Evolutionary conservation across 2,888 invertebrate species (phyloP).

Genomic region (Flexamia atlantica): DNA sequence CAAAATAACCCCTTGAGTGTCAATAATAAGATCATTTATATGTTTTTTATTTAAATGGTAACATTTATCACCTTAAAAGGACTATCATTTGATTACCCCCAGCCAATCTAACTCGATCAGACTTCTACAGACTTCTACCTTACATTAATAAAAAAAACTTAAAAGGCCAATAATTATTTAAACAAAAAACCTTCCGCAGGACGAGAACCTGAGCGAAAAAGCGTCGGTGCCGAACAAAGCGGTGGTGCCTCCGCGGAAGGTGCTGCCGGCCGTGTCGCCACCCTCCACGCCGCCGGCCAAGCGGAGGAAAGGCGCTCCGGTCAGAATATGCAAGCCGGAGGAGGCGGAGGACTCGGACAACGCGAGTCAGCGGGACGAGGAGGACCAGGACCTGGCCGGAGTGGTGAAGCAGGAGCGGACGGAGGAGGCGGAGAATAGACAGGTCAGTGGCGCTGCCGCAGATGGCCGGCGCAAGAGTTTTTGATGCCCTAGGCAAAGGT

Average conservation of each 20-base stretch:
- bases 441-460: constrained; percentile 44
- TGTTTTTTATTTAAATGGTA: too few species aligned
- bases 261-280: constrained; percentile 56
- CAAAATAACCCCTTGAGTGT: too few species aligned
- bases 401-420: constrained; percentile 61
- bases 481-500: too few species aligned
- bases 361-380: constrained; percentile 58
- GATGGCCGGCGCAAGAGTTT: too few species aligned
- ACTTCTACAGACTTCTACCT: too few species aligned
- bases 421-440: constrained; percentile 47
- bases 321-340: constrained; percentile 67
- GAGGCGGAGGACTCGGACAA: constrained; percentile 65
- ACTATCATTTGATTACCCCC: too few species aligned
- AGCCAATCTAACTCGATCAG: too few species aligned
- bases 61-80: too few species aligned
- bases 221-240: constrained; percentile 60
- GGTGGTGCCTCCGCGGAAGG: constrained; percentile 45
- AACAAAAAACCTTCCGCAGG: too few species aligned
- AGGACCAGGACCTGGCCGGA: constrained; percentile 41
- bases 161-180: too few species aligned
- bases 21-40: too few species aligned
- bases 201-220: constrained; percentile 52
- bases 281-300: constrained; percentile 65
- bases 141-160: too few species aligned
- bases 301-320: constrained; percentile 70